Base-by-base conservation (phyloP, 2,797 vertebrate species). In the Sebastiscus tertius region DNA sequence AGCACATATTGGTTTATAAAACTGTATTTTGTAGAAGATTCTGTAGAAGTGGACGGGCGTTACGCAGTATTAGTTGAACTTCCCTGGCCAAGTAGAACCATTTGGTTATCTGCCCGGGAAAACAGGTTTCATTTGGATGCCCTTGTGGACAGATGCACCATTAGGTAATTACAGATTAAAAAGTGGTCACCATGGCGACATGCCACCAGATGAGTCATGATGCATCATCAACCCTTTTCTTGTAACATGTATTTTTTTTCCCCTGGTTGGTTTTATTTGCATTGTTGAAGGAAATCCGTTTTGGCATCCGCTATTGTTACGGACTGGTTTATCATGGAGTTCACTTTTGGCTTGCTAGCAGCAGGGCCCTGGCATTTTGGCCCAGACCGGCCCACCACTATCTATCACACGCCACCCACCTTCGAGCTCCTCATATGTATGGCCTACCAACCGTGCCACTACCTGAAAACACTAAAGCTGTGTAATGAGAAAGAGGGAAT, bases 161-260 rank as follows among this genome's bases (percentile, higher is more conserved):
- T 92, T 89, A 91, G 68, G 64, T 90, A 90, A 93, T 92, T 90
- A 84, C 79, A 89, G 80, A 87, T 90, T 89, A 88, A 89, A 89
- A 72, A 79, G 68, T 70, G 76, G 89, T 85, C 75, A 68, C 64
- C 8, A 7, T 92, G 92, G 90, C 88, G 10, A 52, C 77, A 4
- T 65, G 88, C 89, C 90, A 91, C 65, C 36, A 1, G 27, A 79
- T 92, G 89, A 93, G 79, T 93, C 92, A 91, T 27, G 74, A 34
- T 83, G 82, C 69, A 61, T 81, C 72, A 58, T 63, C 71, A 69
- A 31, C 26, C 3, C 27, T 81, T 61, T 54, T 76, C 58, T 61
- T 75, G 33, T 68, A 27, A 75, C 58, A 9, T 31, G 8, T 46
- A 0, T 1, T 46, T 67, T 63, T 72, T 68, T 27, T 49, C 36